Conservation (phyloP, 23 tunicate species). For the Trididemnum nubilum region DNA sequence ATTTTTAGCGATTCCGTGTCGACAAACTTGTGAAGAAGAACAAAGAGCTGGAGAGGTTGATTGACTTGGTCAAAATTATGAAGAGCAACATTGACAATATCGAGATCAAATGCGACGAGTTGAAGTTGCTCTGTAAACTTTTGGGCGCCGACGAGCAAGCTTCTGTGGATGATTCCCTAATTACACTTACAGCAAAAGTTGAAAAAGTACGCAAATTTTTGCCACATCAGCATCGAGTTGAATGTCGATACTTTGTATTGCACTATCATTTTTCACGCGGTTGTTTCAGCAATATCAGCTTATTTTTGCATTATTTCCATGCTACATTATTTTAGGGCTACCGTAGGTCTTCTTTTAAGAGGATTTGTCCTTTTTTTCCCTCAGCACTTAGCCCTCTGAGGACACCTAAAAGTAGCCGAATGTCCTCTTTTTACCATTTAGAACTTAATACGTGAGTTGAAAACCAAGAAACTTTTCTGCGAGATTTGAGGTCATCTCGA, state of each 20-base stretch:
- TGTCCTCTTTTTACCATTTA: too few relatives aligned
- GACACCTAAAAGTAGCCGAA: too few relatives aligned
- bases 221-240: not conserved
- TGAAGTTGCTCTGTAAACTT: conserved; percentile 49
- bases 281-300: too few relatives aligned
- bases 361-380: too few relatives aligned
- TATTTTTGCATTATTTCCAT: too few relatives aligned
- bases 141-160: conserved; percentile 51
- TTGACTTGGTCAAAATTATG: conserved; percentile 43
- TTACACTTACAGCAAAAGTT: conserved; percentile 28
- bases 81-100: conserved; percentile 23
- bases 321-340: too few relatives aligned
- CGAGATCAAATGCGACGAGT: conserved; percentile 22
- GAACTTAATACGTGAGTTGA: too few relatives aligned
- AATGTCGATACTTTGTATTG: not conserved
- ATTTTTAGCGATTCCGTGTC: not conserved
- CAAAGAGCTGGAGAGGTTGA: conserved; percentile 26
- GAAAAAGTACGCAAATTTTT: conserved; percentile 36
- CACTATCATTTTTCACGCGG: too few relatives aligned
- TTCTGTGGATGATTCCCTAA: conserved; percentile 47
- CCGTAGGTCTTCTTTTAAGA: too few relatives aligned
- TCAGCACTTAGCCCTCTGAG: too few relatives aligned
- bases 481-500: too few relatives aligned
- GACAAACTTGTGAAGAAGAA: conserved; percentile 2
- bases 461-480: too few relatives aligned